Evolutionary conservation across 2,797 vertebrate species (phyloP), one percentile per base, ranked within the genome.

Genomic region (Sphaeramia orbicularis): DNA sequence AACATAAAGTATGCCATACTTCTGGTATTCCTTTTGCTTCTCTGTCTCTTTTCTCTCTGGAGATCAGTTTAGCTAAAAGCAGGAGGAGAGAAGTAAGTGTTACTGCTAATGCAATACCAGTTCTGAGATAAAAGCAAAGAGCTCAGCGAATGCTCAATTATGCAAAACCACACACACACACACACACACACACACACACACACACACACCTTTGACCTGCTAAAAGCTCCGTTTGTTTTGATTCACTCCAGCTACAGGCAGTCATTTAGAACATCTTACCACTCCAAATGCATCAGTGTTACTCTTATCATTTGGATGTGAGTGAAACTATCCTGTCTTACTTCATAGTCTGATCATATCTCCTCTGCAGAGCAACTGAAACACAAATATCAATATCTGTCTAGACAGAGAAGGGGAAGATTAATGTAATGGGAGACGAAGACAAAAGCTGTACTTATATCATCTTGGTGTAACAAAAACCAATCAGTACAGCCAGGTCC

Each of bases 221-320:
- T 86, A 68, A 90, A 81, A 87, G 81, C 81, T 41, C 75, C 12
- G 27, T 71, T 71, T 76, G 75, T 67, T 79, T 72, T 43, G 15
- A 73, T 21, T 80, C 59, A 52, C 47, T 30, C n/a, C n/a, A 42
- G 57, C 37, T 47, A 53, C 70, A 45, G 44, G 44, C 41, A 67
- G 49, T 58, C 80, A 65, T 81, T 75, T 63, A 65, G 81, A 83
- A 43, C 35, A 66, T 58, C 21, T 36, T 47, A 15, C 43, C 55
- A 37, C 38, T 53, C 32, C 21, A 37, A 73, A 49, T 19, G 35
- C n/a, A 36, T 16, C 1, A 38, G 0, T n/a, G 51, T 38, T 55
- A 15, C 13, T 12, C 3, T 21, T 48, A 36, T 18, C 2, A 35
- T 3, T 12, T 45, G 15, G 18, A 10, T 69, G 5, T 35, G 1